Percentiles rank a stretch among this genome's conserved stretches.
Evolutionary conservation across 30 jellyfish, hydroid and myxozoan species (phyloP).

Genomic region (Calvadosia cruxmelitensis): DNA sequence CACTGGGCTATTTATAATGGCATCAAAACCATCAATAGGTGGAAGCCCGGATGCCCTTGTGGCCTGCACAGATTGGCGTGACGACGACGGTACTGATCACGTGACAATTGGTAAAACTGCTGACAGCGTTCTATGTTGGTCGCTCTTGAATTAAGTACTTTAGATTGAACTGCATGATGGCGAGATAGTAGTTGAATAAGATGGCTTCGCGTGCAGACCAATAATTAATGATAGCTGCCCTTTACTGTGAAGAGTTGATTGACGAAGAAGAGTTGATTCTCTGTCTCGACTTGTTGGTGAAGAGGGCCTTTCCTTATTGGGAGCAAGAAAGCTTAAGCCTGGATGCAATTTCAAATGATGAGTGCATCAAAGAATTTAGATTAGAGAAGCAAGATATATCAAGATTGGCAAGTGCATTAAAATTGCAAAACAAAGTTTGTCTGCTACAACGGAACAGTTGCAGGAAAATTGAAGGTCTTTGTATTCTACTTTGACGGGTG

Average conservation of each 20-base stretch:
- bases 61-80: no score
- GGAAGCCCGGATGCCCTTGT: no score
- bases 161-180: no score
- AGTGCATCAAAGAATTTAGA: background rate
- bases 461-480: background rate
- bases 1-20: no score
- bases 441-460: background rate
- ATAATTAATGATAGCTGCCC: background rate
- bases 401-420: background rate
- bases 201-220: background rate
- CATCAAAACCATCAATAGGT: no score
- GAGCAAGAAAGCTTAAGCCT: background rate
- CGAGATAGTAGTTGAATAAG: no score
- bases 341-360: background rate
- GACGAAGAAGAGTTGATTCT: background rate
- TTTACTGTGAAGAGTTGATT: background rate
- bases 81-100: no score
- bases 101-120: no score
- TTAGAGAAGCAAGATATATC: background rate
- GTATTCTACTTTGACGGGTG: background rate
- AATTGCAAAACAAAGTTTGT: background rate
- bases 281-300: background rate
- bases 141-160: no score
- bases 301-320: background rate
- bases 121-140: no score